These are phyloP conservation scores for Hypercompe scribonia DNA, from an alignment of 2,888 invertebrate species.

Conservation along the genomic window DNA sequence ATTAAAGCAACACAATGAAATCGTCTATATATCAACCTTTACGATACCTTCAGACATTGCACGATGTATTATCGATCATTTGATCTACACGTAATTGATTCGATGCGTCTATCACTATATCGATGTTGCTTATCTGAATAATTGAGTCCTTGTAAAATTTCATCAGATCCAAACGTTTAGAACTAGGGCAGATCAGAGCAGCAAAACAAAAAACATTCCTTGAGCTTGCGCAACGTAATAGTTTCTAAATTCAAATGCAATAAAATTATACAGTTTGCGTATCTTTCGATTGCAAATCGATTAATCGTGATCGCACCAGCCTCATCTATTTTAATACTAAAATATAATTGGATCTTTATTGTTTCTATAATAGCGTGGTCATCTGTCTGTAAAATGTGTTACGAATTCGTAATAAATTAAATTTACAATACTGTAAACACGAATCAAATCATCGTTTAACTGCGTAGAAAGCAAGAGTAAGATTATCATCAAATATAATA, in stretches of 20 bases:
- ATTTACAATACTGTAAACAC: conserved; percentile 19
- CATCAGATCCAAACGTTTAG: conserved; percentile 58
- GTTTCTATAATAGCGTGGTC: conserved; percentile 34
- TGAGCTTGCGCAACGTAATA: conserved; percentile 36
- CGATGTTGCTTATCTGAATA: conserved; percentile 70
- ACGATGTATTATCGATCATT: conserved; percentile 49
- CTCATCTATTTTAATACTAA: conserved; percentile 27
- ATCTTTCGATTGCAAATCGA: conserved; percentile 44
- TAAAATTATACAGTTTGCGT: conserved; percentile 39
- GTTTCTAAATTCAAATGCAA: conserved; percentile 46
- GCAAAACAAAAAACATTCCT: conserved; percentile 33
- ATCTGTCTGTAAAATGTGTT: conserved; percentile 29
- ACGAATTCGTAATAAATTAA: conserved; percentile 15
- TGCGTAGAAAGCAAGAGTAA: conserved; percentile 17
- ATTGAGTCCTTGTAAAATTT: conserved; percentile 67
- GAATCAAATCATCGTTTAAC: conserved; percentile 20
- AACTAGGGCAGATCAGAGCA: conserved; percentile 53
- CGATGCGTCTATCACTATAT: conserved; percentile 68
- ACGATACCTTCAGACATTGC: conserved; percentile 43
- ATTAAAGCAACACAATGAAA: conserved; percentile 49
- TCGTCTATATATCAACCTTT: conserved; percentile 52
- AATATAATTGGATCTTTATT: conserved; percentile 25
- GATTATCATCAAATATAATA: conserved; percentile 21
- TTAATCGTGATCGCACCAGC: conserved; percentile 43
- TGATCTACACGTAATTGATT: conserved; percentile 70